Percentiles rank a stretch among this genome's conserved stretches.
Evolutionary conservation across 2,888 invertebrate genomes (phyloP).

Genomic region (Caenorhabditis zanzibari): DNA sequence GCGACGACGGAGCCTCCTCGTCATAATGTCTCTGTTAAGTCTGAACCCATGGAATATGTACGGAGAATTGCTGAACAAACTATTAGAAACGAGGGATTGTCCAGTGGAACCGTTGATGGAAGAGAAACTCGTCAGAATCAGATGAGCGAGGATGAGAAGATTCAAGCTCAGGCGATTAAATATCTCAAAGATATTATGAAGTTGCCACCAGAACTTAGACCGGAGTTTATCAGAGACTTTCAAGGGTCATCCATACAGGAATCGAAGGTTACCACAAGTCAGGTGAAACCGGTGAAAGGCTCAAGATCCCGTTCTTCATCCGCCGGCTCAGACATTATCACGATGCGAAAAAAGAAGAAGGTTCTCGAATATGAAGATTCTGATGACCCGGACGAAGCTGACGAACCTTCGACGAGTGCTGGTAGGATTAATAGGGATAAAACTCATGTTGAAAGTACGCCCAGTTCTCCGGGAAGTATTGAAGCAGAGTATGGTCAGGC

Average conservation of each 20-base stretch:
- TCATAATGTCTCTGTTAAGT: background rate
- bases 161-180: no score
- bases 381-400: background rate
- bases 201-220: no score
- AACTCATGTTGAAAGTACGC: no score
- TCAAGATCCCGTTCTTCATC: constrained; percentile 12
- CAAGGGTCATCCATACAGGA: background rate
- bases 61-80: no score
- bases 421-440: background rate
- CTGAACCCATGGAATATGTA: background rate
- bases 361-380: background rate
- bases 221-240: background rate
- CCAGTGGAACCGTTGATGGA: background rate
- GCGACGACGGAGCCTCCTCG: background rate
- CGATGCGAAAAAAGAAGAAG: background rate
- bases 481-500: background rate
- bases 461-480: no score
- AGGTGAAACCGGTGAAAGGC: no score
- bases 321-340: background rate
- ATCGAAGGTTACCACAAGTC: background rate
- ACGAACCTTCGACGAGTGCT: background rate
- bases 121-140: background rate
- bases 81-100: no score
- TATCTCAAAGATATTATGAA: no score
- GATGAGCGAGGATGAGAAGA: background rate